Base-by-base conservation (phyloP, 2,113 vertebrate genomes). In the Phrynocephalus versicolor region DNA sequence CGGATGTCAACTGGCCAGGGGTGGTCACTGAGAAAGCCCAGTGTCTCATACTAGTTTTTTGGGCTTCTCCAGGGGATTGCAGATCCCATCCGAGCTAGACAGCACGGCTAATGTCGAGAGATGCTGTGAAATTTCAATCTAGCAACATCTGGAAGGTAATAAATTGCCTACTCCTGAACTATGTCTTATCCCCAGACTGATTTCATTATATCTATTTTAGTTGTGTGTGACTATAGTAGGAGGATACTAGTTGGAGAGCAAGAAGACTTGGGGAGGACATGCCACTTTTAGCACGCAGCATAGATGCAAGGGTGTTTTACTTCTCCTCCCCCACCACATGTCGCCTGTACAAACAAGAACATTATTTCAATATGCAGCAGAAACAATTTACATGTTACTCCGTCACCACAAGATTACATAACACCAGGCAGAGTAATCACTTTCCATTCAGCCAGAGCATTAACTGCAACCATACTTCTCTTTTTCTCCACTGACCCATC, bases 331-430 rank as follows among this genome's bases (percentile, higher is more conserved):
- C 1, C 3, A n/a, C 67, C 30, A 3, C 3, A n/a, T 64, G 21
- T 15, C 55, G 12, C 30, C 65, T 21, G 16, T 71, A 55, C 2
- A 18, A 60, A 7, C 14, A 4, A 72, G 69, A 73, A 67, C 67
- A 65, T 12, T 75, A 30, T 81, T 84, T 81, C 78, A 81, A 19
- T 69, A 74, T 70, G 27, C 51, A 85, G 30, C 37, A 33, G 37
- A 75, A 60, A 30, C 35, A 75, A 69, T 65, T 57, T 84, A 25
- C 33, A 60, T 84, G 45, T 80, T 79, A 73, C 83, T 84, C 81
- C 41, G 74, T 84, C 41, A 84, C 39, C 45, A 81, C 60, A 74
- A 80, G 70, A 23, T 75, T 83, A 65, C 77, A 27, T 79, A 88
- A 84, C 30, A 33, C 8, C 62, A 65, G n/a, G 77, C 71, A 51